phyloP scores from a whole-genome alignment of 2,113 vertebrate species.

The Epinephelus lanceolatus region DNA sequence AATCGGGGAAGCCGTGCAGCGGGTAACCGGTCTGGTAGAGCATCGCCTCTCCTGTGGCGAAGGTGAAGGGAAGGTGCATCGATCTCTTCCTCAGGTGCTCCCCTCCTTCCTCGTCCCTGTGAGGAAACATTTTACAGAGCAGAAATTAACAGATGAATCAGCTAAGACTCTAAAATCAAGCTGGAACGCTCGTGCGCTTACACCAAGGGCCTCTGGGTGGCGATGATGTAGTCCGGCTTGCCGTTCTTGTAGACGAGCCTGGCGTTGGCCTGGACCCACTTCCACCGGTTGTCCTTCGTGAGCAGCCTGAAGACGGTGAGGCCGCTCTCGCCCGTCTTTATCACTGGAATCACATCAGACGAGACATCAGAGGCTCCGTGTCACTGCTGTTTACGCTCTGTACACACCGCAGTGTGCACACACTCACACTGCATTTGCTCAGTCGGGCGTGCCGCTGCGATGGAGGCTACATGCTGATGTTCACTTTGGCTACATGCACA shows the following conservation, averaged over 20 bases:
- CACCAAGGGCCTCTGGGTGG: conserved; percentile 81
- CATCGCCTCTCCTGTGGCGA: conserved; percentile 87
- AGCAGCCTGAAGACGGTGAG: conserved; percentile 86
- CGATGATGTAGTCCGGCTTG: conserved; percentile 84
- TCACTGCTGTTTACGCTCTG: conserved; percentile 10
- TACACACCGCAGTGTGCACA: not conserved
- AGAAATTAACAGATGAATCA: not conserved
- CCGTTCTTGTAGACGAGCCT: conserved; percentile 84
- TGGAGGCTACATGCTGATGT: conserved; percentile 31
- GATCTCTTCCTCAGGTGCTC: conserved; percentile 87
- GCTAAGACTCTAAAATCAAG: not conserved
- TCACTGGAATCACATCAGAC: conserved; percentile 79
- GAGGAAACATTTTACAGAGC: not conserved
- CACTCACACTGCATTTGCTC: conserved; percentile 39
- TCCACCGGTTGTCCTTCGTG: conserved; percentile 84
- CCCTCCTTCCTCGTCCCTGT: conserved; percentile 89
- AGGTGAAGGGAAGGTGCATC: conserved; percentile 89
- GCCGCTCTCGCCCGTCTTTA: conserved; percentile 86
- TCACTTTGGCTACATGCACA: conserved; percentile 43
- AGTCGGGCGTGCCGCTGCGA: conserved; percentile 9
- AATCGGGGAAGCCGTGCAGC: conserved; percentile 69
- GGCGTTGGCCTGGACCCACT: conserved; percentile 87
- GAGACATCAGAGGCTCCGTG: conserved; percentile 11
- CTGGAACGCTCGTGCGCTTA: conserved; percentile 62
- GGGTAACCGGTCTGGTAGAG: conserved; percentile 84